Evolutionary conservation across 1,140 invertebrate genomes (phyloP).

Genomic region (Heliconius congener): DNA sequence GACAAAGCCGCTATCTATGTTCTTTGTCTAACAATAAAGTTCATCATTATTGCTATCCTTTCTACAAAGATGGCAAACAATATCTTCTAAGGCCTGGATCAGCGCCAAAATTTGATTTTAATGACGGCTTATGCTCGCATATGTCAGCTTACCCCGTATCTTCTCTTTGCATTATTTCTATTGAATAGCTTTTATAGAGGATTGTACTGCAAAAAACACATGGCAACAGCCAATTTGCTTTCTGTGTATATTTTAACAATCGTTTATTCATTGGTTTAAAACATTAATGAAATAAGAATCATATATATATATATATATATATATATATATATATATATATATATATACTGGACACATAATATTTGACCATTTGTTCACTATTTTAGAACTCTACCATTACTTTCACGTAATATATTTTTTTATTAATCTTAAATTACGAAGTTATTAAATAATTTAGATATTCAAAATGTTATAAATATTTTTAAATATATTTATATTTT

Average conservation of each 20-base stretch:
- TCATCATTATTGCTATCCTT: conserved; percentile 57
- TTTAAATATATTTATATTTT: neutral
- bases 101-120: conserved; percentile 77
- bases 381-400: no score
- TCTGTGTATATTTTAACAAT: conserved; percentile 17
- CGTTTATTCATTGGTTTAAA: conserved; percentile 6
- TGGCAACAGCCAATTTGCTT: conserved; percentile 30
- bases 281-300: neutral
- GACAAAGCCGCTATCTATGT: conserved; percentile 31
- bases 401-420: no score
- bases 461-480: neutral
- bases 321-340: no score
- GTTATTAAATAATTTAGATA: neutral
- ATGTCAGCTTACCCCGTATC: conserved; percentile 63
- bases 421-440: neutral
- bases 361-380: no score
- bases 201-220: conserved; percentile 30
- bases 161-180: conserved; percentile 51
- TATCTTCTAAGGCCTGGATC: conserved; percentile 68
- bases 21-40: conserved; percentile 38
- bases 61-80: conserved; percentile 71
- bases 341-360: neutral
- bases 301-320: no score
- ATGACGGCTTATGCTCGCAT: conserved; percentile 75
- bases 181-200: conserved; percentile 36